A percentile compares a stretch with the other conserved stretches of the same genome.
These are phyloP conservation scores for Drosophila melanocephala DNA, from an alignment of 2,888 invertebrate genomes.

Conservation along the genomic window DNA sequence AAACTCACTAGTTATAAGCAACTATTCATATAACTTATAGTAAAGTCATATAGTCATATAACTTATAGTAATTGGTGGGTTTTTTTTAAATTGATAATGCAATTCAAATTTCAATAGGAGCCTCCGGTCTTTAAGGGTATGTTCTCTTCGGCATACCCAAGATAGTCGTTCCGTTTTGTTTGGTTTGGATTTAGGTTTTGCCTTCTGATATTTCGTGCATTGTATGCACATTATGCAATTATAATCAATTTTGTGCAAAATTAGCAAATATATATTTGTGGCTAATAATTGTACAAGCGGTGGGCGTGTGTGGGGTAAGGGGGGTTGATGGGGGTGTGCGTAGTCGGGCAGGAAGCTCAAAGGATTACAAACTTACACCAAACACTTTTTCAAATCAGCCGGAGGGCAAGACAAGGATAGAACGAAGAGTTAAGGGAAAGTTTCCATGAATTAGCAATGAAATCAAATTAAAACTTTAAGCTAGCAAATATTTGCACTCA, in stretches of 20 bases:
- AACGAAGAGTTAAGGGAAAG: background rate
- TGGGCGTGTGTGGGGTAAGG: background rate
- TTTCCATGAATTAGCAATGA: slow-evolving; percentile 50
- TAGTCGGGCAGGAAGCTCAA: background rate
- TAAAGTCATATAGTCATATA: background rate
- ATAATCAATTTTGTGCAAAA: slow-evolving; percentile 66
- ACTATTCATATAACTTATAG: background rate
- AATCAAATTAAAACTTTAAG: slow-evolving; percentile 65
- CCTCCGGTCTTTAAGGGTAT: background rate
- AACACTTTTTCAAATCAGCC: background rate
- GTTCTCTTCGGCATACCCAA: background rate
- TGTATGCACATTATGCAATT: slow-evolving; percentile 70
- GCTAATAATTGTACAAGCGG: slow-evolving; percentile 29
- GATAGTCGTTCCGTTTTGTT: background rate
- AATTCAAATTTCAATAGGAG: too few relatives aligned
- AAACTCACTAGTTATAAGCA: background rate
- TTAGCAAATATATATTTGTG: slow-evolving; percentile 59
- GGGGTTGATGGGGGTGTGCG: background rate
- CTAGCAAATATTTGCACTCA: slow-evolving; percentile 57
- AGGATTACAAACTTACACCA: background rate
- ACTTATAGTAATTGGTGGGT: background rate
- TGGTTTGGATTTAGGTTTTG: slow-evolving; percentile 1
- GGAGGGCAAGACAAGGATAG: background rate
- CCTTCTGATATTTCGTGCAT: slow-evolving; percentile 49
- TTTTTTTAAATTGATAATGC: background rate